phyloP scores from a whole-genome alignment of 1,140 invertebrate species.

The Aethina tumida region DNA sequence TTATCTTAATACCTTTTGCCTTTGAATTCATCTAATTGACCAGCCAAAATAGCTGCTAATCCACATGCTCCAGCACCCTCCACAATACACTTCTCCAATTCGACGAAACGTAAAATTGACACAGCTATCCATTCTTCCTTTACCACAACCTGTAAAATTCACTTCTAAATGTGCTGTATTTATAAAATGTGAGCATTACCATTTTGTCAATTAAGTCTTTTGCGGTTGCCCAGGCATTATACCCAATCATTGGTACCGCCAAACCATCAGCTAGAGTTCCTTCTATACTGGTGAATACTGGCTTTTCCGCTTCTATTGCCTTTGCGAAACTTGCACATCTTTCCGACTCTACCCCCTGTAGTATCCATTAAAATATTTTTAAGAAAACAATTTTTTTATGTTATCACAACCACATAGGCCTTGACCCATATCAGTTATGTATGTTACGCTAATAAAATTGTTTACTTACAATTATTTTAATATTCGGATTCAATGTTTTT shows the following conservation, averaged over 20 bases:
- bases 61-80: constrained; percentile 86
- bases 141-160: constrained; percentile 48
- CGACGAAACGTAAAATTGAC: constrained; percentile 75
- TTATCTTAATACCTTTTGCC: constrained; percentile 67
- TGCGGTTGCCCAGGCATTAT: constrained; percentile 77
- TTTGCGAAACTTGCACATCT: constrained; percentile 73
- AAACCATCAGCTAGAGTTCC: constrained; percentile 86
- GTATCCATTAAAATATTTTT: background rate
- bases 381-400: constrained; percentile 1
- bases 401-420: too few relatives aligned
- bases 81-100: constrained; percentile 87
- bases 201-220: constrained; percentile 71
- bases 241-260: constrained; percentile 81
- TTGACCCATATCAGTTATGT: too few relatives aligned
- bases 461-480: constrained; percentile 59
- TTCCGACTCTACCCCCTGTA: constrained; percentile 84
- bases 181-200: constrained; percentile 38
- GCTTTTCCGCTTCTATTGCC: constrained; percentile 62
- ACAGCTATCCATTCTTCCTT: constrained; percentile 82
- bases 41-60: constrained; percentile 76
- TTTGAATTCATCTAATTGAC: constrained; percentile 69
- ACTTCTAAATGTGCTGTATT: background rate
- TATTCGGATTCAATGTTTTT: constrained; percentile 71
- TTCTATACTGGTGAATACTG: constrained; percentile 53
- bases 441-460: constrained; percentile 5